A percentile compares a stretch with the other conserved stretches of the same genome.
These are phyloP conservation scores for Aeoliscus strigatus DNA, from an alignment of 2,797 vertebrate species.

Conservation along the genomic window DNA sequence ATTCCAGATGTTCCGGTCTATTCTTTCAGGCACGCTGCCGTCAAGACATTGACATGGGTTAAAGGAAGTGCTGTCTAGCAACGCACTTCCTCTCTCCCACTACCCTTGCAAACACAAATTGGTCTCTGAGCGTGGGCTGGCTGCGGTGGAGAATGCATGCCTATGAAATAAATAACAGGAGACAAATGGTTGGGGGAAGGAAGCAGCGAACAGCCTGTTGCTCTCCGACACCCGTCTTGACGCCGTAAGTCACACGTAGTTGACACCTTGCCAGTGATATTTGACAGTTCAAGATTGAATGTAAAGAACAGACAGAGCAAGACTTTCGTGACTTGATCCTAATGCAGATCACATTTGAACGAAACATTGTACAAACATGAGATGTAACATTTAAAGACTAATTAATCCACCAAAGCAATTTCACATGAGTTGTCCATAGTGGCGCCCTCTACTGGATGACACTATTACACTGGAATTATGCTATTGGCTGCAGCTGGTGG, in stretches of 20 bases:
- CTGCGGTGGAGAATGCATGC: conserved; percentile 42
- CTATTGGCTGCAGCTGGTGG: no score
- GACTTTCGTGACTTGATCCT: not conserved
- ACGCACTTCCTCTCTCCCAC: conserved; percentile 65
- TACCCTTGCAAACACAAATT: conserved; percentile 48
- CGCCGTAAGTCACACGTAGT: conserved; percentile 39
- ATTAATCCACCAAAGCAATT: no score
- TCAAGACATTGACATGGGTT: conserved; percentile 53
- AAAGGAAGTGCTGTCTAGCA: conserved; percentile 68
- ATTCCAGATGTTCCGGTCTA: conserved; percentile 74
- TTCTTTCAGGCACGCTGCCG: conserved; percentile 62
- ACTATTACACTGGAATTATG: no score
- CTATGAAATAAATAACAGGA: conserved; percentile 61
- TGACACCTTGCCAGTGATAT: conserved; percentile 27
- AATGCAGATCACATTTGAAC: conserved; percentile 6
- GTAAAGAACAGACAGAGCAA: conserved; percentile 12
- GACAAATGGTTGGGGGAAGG: conserved; percentile 54
- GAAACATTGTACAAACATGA: no score
- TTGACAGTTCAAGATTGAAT: conserved; percentile 16
- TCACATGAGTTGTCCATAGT: no score
- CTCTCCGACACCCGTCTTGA: conserved; percentile 49
- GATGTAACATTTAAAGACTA: no score
- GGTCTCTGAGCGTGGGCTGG: conserved; percentile 60
- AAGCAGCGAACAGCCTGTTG: conserved; percentile 36
- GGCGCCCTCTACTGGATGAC: no score